A percentile compares a stretch with the other conserved stretches of the same genome.
Conservation (phyloP, 2,797 vertebrate species). For the Zenarchopterus dispar region DNA sequence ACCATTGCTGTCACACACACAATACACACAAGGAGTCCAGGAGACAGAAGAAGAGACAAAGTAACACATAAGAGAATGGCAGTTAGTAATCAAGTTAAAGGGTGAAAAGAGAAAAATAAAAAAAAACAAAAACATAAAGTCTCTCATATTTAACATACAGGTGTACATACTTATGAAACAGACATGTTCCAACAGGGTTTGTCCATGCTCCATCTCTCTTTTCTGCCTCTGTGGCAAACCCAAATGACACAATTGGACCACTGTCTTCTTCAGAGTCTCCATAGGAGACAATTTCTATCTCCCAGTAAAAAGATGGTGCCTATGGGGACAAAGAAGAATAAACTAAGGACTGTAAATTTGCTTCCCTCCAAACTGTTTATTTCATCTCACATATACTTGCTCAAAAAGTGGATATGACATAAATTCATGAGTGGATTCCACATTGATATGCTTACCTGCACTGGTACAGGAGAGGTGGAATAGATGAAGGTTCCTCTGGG, state of each 20-base stretch:
- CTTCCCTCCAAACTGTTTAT: slow-evolving; percentile 4
- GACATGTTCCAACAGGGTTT: slow-evolving; percentile 98
- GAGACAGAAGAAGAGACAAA: slow-evolving; percentile 38
- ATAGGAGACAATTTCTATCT: slow-evolving; percentile 97
- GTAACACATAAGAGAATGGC: slow-evolving; percentile 40
- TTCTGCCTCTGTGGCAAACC: slow-evolving; percentile 97
- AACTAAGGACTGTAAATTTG: neutral
- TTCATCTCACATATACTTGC: neutral
- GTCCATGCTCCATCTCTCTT: slow-evolving; percentile 98
- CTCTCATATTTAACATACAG: slow-evolving; percentile 4
- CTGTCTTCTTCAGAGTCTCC: slow-evolving; percentile 98
- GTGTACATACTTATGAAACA: slow-evolving; percentile 96
- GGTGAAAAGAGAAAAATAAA: slow-evolving; percentile 22
- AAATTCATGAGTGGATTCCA: neutral
- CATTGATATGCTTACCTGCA: slow-evolving; percentile 85
- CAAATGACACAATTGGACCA: slow-evolving; percentile 97
- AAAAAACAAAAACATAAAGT: slow-evolving; percentile 1
- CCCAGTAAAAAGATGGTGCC: slow-evolving; percentile 99
- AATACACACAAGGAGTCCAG: slow-evolving; percentile 28
- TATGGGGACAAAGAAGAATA: slow-evolving; percentile 54
- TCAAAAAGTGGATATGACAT: too few species aligned
- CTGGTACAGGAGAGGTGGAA: slow-evolving; percentile 92
- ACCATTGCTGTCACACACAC: slow-evolving; percentile 86
- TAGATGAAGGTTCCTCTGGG: slow-evolving; percentile 98
- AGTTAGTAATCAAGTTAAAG: slow-evolving; percentile 49